Conservation (phyloP, 2,113 vertebrate genomes). For the Microcebus tavaratra region DNA sequence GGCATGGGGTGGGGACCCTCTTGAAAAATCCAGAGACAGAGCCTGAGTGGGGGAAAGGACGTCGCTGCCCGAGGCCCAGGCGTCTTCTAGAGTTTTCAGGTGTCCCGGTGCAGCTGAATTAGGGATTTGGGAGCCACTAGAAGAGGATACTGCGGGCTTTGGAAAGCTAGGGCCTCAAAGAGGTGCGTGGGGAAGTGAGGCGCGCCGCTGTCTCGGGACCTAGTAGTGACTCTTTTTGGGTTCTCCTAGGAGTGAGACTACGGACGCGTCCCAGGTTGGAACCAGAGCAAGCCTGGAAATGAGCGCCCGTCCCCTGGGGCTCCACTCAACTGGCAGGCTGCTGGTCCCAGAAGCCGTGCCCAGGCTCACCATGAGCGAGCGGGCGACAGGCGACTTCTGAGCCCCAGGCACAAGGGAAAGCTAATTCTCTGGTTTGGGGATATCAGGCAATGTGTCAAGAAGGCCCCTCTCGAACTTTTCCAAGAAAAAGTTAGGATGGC, state of each 20-base stretch:
- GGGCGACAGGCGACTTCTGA: too few relatives aligned
- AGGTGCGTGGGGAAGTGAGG: not conserved
- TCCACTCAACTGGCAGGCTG: not conserved
- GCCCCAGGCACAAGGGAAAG: not conserved
- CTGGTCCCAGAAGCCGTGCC: not conserved
- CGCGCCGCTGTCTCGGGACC: not conserved
- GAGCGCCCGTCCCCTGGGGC: not conserved
- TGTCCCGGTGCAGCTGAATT: not conserved
- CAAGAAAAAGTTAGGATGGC: not conserved
- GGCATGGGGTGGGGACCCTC: not conserved
- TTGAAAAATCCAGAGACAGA: not conserved
- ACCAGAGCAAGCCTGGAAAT: not conserved
- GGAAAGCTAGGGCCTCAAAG: not conserved
- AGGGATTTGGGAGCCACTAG: not conserved
- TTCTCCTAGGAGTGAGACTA: not conserved
- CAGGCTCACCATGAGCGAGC: not conserved
- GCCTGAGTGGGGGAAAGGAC: not conserved
- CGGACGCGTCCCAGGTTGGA: rapidly evolving
- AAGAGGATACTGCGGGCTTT: not conserved
- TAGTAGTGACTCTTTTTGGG: not conserved
- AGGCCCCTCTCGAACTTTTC: not conserved
- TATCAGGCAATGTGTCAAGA: not conserved
- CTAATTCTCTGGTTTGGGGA: too few relatives aligned
- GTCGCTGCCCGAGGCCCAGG: not conserved
- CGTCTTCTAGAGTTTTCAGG: not conserved